Evolutionary conservation across 2,888 invertebrate genomes (phyloP), one percentile per base, ranked within the genome.

Genomic region (Byasa hedistus): DNA sequence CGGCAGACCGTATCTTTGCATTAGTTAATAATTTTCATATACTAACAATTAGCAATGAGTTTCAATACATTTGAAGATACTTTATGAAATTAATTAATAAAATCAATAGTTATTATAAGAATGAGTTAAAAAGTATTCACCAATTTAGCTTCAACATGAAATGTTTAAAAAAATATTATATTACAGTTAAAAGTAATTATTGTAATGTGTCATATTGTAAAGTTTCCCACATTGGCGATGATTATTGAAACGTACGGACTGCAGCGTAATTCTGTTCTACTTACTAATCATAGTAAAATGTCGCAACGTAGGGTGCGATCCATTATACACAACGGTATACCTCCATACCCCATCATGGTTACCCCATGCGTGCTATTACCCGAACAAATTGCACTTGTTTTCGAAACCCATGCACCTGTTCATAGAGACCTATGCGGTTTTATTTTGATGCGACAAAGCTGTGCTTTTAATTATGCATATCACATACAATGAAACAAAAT

Each of bases 271-370:
- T 66, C 23, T 23, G 19, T 70, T 63, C 69, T 72, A 77, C 72
- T 65, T 80, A 73, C 82, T 83, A 77, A 48, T 70, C 70, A 73
- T 77, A 59, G 66, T 64, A 75, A 74, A 81, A 77, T 78, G 78
- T 80, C 75, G 77, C 65, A 65, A 70, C 72, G 70, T 70, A 70
- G 74, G 71, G 70, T 70, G 72, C 69, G 70, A 62, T 55, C 70
- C 70, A 70, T 74, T 75, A 72, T 73, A 73, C 65, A 72, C 72
- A 72, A 72, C 71, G 75, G 72, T 73, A 75, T 73, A 75, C 75
- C 73, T 57, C 64, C 64, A 64, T 63, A 68, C 72, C 72, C 68
- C 69, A 67, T 71, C 68, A 64, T 60, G 67, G 67, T 69, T 69
- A 68, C 70, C 68, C 69, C 65, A 69, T 68, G 70, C 72, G 60